A percentile compares a stretch with the other conserved stretches of the same genome.
Conservation (phyloP, 2,888 invertebrate species). For the Lycophotia porphyrea region DNA sequence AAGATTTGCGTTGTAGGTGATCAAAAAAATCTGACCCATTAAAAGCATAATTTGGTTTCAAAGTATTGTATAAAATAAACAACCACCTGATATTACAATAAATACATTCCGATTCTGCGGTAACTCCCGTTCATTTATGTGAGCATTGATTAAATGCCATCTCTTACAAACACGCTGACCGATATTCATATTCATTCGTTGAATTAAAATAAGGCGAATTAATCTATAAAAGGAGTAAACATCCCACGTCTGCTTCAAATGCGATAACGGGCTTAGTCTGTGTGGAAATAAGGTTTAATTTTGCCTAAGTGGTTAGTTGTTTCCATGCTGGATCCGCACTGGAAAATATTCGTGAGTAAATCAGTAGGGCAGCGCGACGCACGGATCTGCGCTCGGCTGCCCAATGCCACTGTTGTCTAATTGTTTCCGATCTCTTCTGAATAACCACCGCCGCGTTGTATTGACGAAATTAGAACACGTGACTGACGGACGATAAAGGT, state of each 20-base stretch:
- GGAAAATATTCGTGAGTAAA: slow-evolving; percentile 81
- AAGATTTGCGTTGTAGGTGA: background rate
- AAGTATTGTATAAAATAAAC: slow-evolving; percentile 19
- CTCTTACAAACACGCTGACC: slow-evolving; percentile 60
- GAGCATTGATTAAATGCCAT: slow-evolving; percentile 52
- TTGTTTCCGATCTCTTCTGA: slow-evolving; percentile 89
- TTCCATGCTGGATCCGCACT: slow-evolving; percentile 66
- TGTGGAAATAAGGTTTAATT: slow-evolving; percentile 56
- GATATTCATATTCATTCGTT: slow-evolving; percentile 60
- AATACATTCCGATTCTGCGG: slow-evolving; percentile 11
- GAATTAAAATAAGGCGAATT: slow-evolving; percentile 59
- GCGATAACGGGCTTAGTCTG: slow-evolving; percentile 10
- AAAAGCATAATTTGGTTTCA: background rate
- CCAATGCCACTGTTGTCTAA: slow-evolving; percentile 88
- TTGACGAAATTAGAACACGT: slow-evolving; percentile 87
- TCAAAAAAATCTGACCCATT: background rate
- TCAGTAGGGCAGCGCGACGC: slow-evolving; percentile 82
- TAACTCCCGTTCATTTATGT: slow-evolving; percentile 27
- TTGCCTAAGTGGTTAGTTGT: slow-evolving; percentile 58
- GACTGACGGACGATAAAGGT: slow-evolving; percentile 80
- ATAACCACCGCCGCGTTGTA: slow-evolving; percentile 83
- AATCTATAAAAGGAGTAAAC: slow-evolving; percentile 54
- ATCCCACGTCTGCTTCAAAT: background rate
- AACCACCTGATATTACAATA: slow-evolving; percentile 13
- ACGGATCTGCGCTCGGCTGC: slow-evolving; percentile 88